These are phyloP conservation scores for Pelagia noctiluca DNA, from an alignment of 30 jellyfish, hydroid and myxozoan species.

Conservation along the genomic window DNA sequence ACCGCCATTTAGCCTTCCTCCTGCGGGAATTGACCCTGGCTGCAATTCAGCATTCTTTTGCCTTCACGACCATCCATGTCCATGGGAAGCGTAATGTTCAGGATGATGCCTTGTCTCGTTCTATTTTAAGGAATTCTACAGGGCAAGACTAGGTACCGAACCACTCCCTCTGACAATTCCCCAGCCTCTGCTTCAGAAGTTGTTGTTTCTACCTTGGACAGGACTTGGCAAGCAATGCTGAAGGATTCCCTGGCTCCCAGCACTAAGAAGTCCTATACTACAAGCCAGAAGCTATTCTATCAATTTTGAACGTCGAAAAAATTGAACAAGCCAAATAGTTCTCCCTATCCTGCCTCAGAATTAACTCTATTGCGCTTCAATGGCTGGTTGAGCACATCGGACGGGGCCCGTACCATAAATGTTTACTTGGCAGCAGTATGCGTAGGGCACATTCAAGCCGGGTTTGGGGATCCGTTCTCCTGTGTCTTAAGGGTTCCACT, in stretches of 20 bases:
- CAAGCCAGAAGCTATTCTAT: too few species aligned
- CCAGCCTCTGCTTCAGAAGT: background rate
- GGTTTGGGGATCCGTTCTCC: background rate
- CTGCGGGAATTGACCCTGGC: slow-evolving; percentile 10
- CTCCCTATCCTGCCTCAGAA: background rate
- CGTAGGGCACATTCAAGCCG: background rate
- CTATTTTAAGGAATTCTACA: background rate
- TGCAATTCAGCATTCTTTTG: slow-evolving; percentile 7
- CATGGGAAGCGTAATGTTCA: slow-evolving; percentile 28
- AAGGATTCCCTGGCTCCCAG: too few species aligned
- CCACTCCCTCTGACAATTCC: background rate
- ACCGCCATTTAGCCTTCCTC: background rate
- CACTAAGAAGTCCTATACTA: too few species aligned
- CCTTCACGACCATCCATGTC: slow-evolving; percentile 24
- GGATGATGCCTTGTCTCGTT: slow-evolving; percentile 57
- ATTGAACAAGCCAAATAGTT: background rate
- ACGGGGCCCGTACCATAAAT: background rate
- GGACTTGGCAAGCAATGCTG: too few species aligned
- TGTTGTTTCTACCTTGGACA: background rate
- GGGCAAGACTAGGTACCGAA: slow-evolving; percentile 1
- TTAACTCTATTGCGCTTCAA: background rate
- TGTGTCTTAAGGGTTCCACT: background rate
- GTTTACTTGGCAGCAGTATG: background rate
- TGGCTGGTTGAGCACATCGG: background rate
- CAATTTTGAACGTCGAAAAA: too few species aligned